Evolutionary conservation across 1,140 invertebrate genomes (phyloP).

Genomic region (Phenacoccus solenopsis): DNA sequence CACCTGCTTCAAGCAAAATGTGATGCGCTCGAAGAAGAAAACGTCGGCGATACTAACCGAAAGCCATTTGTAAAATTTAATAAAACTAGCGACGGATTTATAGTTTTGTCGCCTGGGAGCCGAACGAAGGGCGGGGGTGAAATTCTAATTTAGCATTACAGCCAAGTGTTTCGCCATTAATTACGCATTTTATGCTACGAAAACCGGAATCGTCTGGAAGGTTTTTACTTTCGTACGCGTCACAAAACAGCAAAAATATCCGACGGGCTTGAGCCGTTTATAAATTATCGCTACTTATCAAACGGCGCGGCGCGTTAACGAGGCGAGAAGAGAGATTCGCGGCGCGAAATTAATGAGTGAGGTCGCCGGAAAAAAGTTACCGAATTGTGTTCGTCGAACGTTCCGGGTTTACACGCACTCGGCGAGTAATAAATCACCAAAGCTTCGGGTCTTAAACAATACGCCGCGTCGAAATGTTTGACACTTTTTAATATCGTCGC

Average conservation of each 20-base stretch:
- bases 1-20: not conserved
- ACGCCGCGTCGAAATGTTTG: no score
- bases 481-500: no score
- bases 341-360: no score
- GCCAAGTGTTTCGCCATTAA: not conserved
- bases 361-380: no score
- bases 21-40: not conserved
- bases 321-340: no score
- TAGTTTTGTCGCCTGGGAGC: slow-evolving; percentile 7
- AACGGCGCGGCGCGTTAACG: no score
- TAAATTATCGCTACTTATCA: slow-evolving; percentile 2
- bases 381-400: no score
- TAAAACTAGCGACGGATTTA: slow-evolving; percentile 12
- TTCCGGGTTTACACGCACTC: no score
- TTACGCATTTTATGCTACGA: slow-evolving; percentile 10
- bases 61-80: slow-evolving; percentile 17
- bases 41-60: not conserved
- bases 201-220: not conserved
- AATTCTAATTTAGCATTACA: not conserved
- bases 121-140: no score
- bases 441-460: no score
- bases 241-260: not conserved
- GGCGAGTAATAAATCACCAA: no score
- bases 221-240: slow-evolving; percentile 5
- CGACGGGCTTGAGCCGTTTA: not conserved